Conservation (phyloP, 2,113 vertebrate species). For the Erythrocercus mccallii region DNA sequence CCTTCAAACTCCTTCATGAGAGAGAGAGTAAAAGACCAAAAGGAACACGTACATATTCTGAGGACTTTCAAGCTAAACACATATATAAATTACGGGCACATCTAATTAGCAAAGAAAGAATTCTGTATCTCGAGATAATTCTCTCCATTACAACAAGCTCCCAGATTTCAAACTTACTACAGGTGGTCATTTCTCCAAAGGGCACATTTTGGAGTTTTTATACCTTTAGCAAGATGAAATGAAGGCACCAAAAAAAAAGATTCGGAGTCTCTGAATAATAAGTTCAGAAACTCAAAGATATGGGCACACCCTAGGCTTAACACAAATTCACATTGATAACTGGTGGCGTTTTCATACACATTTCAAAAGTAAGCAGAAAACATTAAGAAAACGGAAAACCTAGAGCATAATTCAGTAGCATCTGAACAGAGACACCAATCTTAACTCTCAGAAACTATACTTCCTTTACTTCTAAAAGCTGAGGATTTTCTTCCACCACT, state of each 20-base stretch:
- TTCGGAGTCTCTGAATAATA: neutral
- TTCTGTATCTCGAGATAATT: neutral
- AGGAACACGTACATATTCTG: rapidly evolving
- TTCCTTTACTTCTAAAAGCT: neutral
- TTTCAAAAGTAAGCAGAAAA: neutral
- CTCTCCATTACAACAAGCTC: neutral
- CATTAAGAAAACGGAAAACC: neutral
- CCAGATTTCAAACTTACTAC: neutral
- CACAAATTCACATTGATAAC: neutral
- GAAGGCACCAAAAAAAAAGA: neutral
- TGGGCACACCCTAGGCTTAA: neutral
- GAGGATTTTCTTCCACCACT: neutral
- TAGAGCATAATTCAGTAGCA: neutral
- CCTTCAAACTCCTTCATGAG: neutral
- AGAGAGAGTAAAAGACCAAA: neutral
- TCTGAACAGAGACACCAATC: neutral
- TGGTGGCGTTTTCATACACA: neutral
- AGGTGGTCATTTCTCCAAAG: neutral
- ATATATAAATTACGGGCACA: neutral
- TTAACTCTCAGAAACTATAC: neutral
- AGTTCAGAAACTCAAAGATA: neutral
- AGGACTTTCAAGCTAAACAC: neutral
- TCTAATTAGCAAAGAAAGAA: neutral
- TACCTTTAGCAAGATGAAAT: neutral
- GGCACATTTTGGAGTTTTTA: neutral